Percentiles rank a stretch among this genome's conserved stretches.
Evolutionary conservation across 2,113 vertebrate genomes (phyloP).

Genomic region (Hydropotes inermis): DNA sequence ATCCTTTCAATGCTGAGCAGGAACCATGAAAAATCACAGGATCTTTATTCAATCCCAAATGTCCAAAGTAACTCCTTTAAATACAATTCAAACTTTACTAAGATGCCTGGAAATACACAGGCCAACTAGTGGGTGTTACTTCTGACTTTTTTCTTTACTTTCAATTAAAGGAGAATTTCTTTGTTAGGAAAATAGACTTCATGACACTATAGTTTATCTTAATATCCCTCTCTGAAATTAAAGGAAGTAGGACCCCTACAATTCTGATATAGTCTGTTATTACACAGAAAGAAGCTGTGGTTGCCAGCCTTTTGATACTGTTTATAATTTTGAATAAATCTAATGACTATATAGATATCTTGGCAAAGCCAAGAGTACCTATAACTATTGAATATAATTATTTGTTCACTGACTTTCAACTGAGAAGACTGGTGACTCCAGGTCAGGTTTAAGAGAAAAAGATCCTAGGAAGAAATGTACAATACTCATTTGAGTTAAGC

Average conservation of each 20-base stretch:
- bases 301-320: neutral
- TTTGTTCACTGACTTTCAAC: slow-evolving; percentile 1
- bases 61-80: neutral
- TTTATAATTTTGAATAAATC: slow-evolving; percentile 13
- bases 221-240: neutral
- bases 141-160: neutral
- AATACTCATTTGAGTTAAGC: neutral
- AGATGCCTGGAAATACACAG: neutral
- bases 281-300: neutral
- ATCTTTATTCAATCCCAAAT: neutral
- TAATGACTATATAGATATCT: neutral
- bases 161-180: neutral
- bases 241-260: neutral
- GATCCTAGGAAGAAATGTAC: neutral
- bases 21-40: neutral
- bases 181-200: neutral
- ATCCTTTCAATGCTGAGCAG: slow-evolving; percentile 33
- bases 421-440: neutral
- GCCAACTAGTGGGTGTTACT: neutral
- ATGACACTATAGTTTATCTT: neutral
- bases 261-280: neutral
- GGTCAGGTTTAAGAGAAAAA: neutral
- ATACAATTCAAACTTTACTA: neutral
- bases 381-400: slow-evolving; percentile 14
- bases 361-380: neutral